Evolutionary conservation across 2,888 invertebrate genomes (phyloP).

Genomic region (Calliphora vomitoria): DNA sequence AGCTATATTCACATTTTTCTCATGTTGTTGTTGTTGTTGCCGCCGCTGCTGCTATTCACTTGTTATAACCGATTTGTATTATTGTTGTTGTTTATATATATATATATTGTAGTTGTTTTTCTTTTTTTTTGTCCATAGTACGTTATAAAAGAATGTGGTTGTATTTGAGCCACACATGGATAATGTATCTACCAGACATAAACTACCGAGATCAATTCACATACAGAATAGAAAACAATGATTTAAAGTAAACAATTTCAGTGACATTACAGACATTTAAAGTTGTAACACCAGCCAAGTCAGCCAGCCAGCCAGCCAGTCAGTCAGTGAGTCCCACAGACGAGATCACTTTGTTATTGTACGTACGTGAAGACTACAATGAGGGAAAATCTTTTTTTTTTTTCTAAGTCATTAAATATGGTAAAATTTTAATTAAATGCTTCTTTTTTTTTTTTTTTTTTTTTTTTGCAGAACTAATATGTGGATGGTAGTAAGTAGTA

Average conservation of each 20-base stretch:
- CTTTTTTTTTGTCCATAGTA: neutral
- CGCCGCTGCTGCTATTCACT: constrained; percentile 66
- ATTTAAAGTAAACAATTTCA: constrained; percentile 56
- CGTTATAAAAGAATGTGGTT: constrained; percentile 65
- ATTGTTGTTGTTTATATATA: constrained; percentile 5
- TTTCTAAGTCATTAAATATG: constrained; percentile 26
- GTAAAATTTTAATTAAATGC: constrained; percentile 1
- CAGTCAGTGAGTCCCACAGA: constrained; percentile 16
- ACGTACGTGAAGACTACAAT: neutral
- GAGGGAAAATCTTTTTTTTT: constrained; percentile 2
- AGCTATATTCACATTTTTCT: constrained; percentile 59
- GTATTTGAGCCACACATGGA: constrained; percentile 60
- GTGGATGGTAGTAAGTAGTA: neutral
- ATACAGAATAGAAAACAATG: constrained; percentile 46
- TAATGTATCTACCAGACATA: constrained; percentile 48
- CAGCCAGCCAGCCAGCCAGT: constrained; percentile 33
- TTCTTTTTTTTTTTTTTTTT: neutral
- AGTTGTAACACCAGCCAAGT: constrained; percentile 41
- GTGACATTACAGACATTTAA: constrained; percentile 63
- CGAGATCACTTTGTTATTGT: constrained; percentile 30
- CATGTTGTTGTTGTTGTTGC: constrained; percentile 27
- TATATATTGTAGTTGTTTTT: neutral
- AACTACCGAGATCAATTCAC: constrained; percentile 41
- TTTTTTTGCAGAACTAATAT: neutral
- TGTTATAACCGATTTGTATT: constrained; percentile 63